A percentile compares a stretch with the other conserved stretches of the same genome.
Conservation (phyloP, 2,113 vertebrate species). For the Megaceryle maxima region DNA sequence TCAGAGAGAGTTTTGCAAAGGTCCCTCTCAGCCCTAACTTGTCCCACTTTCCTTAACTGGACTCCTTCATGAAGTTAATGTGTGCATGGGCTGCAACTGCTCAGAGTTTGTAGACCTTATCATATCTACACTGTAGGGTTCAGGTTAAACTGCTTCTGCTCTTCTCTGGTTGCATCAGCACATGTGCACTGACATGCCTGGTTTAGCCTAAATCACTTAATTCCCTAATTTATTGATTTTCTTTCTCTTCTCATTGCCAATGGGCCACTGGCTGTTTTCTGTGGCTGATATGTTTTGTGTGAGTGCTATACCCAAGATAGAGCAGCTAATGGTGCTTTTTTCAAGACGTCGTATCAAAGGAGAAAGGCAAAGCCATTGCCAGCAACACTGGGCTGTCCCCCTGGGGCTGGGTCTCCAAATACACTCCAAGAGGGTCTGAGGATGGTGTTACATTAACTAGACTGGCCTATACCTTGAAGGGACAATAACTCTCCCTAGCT, state of each 20-base stretch:
- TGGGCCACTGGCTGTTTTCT: neutral
- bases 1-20: neutral
- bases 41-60: neutral
- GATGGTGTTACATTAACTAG: neutral
- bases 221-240: neutral
- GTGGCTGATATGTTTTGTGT: neutral
- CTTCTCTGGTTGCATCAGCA: neutral
- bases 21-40: neutral
- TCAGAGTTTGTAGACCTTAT: neutral
- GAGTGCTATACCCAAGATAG: rapidly evolving
- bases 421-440: neutral
- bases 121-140: rapidly evolving
- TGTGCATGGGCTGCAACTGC: neutral
- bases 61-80: rapidly evolving
- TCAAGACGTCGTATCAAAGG: neutral
- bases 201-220: neutral
- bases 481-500: neutral
- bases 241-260: neutral
- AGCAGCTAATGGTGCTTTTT: neutral
- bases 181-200: neutral
- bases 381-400: neutral
- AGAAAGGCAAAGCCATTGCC: neutral
- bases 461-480: neutral
- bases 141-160: neutral
- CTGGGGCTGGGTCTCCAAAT: neutral